Evolutionary conservation across 2,113 vertebrate genomes (phyloP).

Genomic region (Notothenia coriiceps): DNA sequence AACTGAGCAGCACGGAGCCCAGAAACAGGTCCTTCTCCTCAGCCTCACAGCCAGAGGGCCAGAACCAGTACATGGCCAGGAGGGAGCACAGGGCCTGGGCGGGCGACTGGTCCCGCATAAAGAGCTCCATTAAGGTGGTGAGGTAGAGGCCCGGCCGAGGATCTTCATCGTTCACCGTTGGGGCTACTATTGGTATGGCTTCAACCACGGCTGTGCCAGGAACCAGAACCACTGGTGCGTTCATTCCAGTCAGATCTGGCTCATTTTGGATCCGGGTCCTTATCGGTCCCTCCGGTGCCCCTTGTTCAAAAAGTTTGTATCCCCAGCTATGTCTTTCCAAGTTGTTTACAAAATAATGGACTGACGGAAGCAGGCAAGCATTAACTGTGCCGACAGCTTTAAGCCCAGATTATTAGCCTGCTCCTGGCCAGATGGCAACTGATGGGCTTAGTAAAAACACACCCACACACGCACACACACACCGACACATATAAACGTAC

Average conservation of each 20-base stretch:
- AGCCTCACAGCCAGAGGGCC: slow-evolving; percentile 45
- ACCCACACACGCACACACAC: slow-evolving; percentile 22
- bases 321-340: slow-evolving; percentile 9
- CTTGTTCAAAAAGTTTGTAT: slow-evolving; percentile 45
- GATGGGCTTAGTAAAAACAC: slow-evolving; percentile 82
- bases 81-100: slow-evolving; percentile 69
- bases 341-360: slow-evolving; percentile 49
- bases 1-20: slow-evolving; percentile 71
- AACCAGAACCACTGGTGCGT: background rate
- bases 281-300: slow-evolving; percentile 40
- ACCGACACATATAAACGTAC: slow-evolving; percentile 33
- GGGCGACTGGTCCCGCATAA: slow-evolving; percentile 63
- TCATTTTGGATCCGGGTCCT: slow-evolving; percentile 38
- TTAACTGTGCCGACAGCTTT: slow-evolving; percentile 67
- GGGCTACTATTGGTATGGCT: slow-evolving; percentile 24
- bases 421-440: slow-evolving; percentile 85
- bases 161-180: slow-evolving; percentile 33
- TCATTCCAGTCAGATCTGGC: slow-evolving; percentile 35
- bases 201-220: slow-evolving; percentile 7
- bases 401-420: slow-evolving; percentile 87
- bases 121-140: slow-evolving; percentile 67
- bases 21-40: slow-evolving; percentile 76
- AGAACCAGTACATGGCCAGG: slow-evolving; percentile 78
- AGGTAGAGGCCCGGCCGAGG: slow-evolving; percentile 64
- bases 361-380: slow-evolving; percentile 51